A percentile compares a stretch with the other conserved stretches of the same genome.
These are phyloP conservation scores for Xylota sylvarum DNA, from an alignment of 2,888 invertebrate species.

Conservation along the genomic window DNA sequence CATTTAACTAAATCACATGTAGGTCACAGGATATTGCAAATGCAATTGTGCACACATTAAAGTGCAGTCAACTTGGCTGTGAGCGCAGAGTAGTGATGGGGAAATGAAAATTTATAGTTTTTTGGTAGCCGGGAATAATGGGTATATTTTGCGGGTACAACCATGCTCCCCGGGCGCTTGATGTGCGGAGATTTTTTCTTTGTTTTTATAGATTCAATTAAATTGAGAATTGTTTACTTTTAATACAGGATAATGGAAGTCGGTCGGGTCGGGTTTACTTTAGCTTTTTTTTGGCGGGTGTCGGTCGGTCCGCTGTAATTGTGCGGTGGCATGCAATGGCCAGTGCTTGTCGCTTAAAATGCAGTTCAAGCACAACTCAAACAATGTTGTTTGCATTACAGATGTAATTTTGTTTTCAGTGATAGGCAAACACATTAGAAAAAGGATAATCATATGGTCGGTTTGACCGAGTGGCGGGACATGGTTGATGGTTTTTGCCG, in stretches of 20 bases:
- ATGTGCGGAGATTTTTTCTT: constrained; percentile 33
- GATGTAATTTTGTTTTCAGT: constrained; percentile 20
- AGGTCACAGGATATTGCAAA: constrained; percentile 74
- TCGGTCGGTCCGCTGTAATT: constrained; percentile 32
- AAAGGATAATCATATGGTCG: background rate
- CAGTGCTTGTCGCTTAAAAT: constrained; percentile 49
- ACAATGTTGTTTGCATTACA: constrained; percentile 6
- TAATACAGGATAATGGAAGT: constrained; percentile 56
- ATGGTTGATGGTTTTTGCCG: background rate
- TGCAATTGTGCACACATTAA: constrained; percentile 56
- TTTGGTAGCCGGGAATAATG: constrained; percentile 39
- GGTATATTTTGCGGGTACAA: constrained; percentile 40
- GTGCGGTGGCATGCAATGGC: constrained; percentile 59
- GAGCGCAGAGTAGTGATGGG: background rate
- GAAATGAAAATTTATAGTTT: constrained; percentile 54
- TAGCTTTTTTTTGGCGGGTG: background rate
- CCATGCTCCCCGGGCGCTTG: constrained; percentile 31
- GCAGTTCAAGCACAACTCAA: constrained; percentile 14
- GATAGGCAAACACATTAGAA: constrained; percentile 25
- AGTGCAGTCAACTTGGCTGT: constrained; percentile 34
- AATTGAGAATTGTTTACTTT: constrained; percentile 69
- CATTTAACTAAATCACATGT: constrained; percentile 69
- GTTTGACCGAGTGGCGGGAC: background rate
- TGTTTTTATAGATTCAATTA: constrained; percentile 56
- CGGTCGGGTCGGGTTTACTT: constrained; percentile 22